Percentiles rank a stretch among this genome's conserved stretches.
Conservation (phyloP, 2,888 invertebrate species). For the Mylabris sibirica region DNA sequence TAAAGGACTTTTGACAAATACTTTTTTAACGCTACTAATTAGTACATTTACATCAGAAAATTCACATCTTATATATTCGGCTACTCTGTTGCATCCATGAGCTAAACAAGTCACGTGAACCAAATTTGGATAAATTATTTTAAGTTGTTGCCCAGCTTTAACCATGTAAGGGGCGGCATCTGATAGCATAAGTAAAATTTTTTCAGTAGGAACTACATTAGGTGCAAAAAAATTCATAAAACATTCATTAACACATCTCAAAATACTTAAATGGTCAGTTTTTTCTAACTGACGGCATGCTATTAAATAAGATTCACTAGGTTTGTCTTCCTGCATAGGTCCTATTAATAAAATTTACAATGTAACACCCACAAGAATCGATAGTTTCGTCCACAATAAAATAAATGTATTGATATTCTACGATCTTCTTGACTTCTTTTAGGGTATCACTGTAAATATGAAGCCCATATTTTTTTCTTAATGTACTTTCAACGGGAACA, state of each 20-base stretch:
- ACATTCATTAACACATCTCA: conserved; percentile 1
- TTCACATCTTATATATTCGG: conserved; percentile 40
- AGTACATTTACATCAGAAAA: conserved; percentile 42
- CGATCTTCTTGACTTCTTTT: neutral
- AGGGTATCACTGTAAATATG: neutral
- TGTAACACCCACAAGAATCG: conserved; percentile 10
- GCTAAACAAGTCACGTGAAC: conserved; percentile 47
- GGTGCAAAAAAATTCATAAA: conserved; percentile 15
- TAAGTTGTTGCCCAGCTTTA: conserved; percentile 39
- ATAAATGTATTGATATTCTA: neutral
- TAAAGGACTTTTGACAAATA: conserved; percentile 40
- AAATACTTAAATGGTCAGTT: conserved; percentile 1
- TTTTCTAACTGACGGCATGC: neutral
- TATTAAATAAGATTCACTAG: conserved; percentile 3
- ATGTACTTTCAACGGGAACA: neutral
- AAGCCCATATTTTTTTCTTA: neutral
- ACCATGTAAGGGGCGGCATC: conserved; percentile 37
- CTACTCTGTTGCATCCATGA: conserved; percentile 46
- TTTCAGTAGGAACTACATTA: conserved; percentile 4
- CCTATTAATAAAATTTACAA: neutral
- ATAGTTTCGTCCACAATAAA: conserved; percentile 6
- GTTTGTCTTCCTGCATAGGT: neutral
- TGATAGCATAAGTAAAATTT: conserved; percentile 16
- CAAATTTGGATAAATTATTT: conserved; percentile 42
- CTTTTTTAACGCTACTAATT: conserved; percentile 40